These are phyloP conservation scores for Hephaestus fuliginosus DNA, from an alignment of 2,797 vertebrate species.

Conservation along the genomic window DNA sequence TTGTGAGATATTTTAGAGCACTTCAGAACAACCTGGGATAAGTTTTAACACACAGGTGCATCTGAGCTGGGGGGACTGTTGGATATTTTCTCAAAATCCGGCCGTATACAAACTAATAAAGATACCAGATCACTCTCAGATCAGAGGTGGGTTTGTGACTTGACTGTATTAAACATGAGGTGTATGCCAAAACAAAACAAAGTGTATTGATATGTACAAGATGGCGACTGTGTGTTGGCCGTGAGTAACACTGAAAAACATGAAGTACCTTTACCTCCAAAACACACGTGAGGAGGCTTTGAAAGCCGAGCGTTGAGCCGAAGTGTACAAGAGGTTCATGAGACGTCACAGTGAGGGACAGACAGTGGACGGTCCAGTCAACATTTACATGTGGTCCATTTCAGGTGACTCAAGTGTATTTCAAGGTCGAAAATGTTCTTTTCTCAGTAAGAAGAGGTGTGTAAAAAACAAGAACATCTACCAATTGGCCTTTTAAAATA, in stretches of 20 bases:
- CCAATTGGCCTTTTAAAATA: conserved; percentile 19
- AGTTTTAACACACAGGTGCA: background rate
- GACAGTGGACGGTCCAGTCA: conserved; percentile 27
- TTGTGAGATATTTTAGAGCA: background rate
- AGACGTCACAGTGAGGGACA: conserved; percentile 65
- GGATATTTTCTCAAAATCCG: background rate
- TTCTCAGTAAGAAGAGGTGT: conserved; percentile 30
- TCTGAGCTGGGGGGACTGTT: background rate
- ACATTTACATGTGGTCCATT: conserved; percentile 48
- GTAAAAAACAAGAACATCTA: conserved; percentile 48
- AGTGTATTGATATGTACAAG: conserved; percentile 74
- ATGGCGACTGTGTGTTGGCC: background rate
- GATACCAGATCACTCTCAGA: background rate
- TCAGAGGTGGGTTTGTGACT: background rate
- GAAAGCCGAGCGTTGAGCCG: background rate
- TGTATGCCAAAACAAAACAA: background rate
- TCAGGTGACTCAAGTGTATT: conserved; percentile 26
- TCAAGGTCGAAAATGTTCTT: conserved; percentile 50
- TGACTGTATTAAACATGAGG: background rate
- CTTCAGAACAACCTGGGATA: background rate
- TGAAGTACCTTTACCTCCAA: background rate
- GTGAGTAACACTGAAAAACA: conserved; percentile 13
- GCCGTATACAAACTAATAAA: background rate
- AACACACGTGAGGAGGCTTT: conserved; percentile 2
- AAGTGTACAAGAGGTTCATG: conserved; percentile 15